Evolutionary conservation across 2,797 vertebrate genomes (phyloP), one percentile per base, ranked within the genome.

Genomic region (Gouania willdenowi): DNA sequence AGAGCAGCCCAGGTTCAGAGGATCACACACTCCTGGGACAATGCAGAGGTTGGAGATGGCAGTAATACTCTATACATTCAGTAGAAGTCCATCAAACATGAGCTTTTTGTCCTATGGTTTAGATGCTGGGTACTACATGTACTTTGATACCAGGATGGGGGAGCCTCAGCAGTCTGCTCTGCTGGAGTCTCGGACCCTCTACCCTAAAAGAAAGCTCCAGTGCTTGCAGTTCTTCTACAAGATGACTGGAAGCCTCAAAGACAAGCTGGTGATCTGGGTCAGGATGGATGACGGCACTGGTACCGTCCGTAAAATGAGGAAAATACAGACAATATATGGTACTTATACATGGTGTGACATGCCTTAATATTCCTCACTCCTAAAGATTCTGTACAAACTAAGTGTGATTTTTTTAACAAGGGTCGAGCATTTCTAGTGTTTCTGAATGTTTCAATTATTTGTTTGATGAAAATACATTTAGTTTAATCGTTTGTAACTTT

Each of bases 191-290:
- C 69, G 92, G 35, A 91, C 89, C 43, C 89, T 97, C 9, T 93
- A 93, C 44, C 94, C 94, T 1, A 92, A 86, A 69, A 91, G 91
- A 51, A 87, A 82, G 26, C 34, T 89, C 18, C 94, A 94, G 64
- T 97, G 94, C 60, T 87, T 96, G 35, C 92, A 97, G 72, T 94
- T 97, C 71, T 97, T 93, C 81, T 96, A 95, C 8, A 94, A 87
- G 75, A 93, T 90, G 83, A 90, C 90, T 0, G 93, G 94, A 35
- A 89, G 77, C 32, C 8, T 29, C 6, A 61, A 64, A 10, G 93
- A 97, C 72, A 88, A 75, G 24, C 85, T 97, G 5, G 60, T 84
- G n/a, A 23, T 96, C 56, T 96, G 93, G 94, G 48, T 88, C 42
- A 92, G 81, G 40, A 75, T 71, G 41, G 93, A 95, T 7, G 92